These are phyloP conservation scores for Monopis laevigella DNA, from an alignment of 2,888 invertebrate species.

Conservation along the genomic window DNA sequence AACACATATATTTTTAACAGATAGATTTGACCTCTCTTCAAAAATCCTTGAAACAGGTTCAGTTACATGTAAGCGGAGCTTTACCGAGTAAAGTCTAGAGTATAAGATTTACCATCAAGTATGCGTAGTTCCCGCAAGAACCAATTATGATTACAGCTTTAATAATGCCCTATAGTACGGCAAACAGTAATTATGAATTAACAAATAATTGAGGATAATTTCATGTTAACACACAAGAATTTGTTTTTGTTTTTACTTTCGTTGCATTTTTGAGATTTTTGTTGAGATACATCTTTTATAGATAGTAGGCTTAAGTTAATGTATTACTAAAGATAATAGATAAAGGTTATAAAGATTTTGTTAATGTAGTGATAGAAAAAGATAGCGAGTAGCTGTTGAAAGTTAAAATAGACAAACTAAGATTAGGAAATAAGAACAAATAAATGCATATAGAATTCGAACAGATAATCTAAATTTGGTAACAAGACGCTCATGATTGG, in stretches of 20 bases:
- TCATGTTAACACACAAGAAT: constrained; percentile 22
- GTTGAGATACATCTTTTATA: too few species aligned
- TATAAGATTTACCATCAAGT: constrained; percentile 28
- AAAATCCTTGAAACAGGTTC: not conserved
- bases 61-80: constrained; percentile 11
- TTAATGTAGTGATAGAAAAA: too few species aligned
- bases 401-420: too few species aligned
- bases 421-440: too few species aligned
- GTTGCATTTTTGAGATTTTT: constrained; percentile 1
- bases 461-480: too few species aligned
- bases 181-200: constrained; percentile 40
- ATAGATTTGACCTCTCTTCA: not conserved
- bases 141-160: constrained; percentile 38
- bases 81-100: constrained; percentile 16
- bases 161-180: constrained; percentile 27
- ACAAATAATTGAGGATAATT: constrained; percentile 38
- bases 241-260: constrained; percentile 14
- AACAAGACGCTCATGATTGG: too few species aligned
- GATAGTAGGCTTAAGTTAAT: too few species aligned
- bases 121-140: constrained; percentile 25
- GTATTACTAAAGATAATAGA: too few species aligned
- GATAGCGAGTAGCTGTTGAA: too few species aligned
- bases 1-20: too few species aligned
- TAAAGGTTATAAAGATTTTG: too few species aligned
- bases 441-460: too few species aligned